Evolutionary conservation across 2,888 invertebrate species (phyloP), one percentile per base, ranked within the genome.

Genomic region (Boloria selene): DNA sequence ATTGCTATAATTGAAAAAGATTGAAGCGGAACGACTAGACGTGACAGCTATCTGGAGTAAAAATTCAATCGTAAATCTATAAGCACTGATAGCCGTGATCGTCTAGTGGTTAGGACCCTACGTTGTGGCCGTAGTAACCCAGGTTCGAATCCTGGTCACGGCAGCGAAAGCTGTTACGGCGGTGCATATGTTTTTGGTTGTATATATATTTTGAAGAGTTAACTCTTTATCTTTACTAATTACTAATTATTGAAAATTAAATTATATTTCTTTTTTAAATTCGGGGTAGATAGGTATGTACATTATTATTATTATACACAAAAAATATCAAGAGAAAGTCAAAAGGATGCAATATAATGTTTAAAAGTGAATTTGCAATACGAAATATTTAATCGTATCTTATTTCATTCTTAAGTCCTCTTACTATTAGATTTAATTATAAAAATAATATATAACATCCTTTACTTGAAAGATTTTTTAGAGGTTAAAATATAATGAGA

Each of bases 111-210:
- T 94, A 94, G 94, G 94, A 95, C 94, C 93, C 94, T 94, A 94
- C 94, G 94, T 95, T 95, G 94, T 95, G 94, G 95, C 94, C 94
- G 94, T 94, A 94, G 94, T 94, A 95, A 95, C 94, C 94, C 94
- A 94, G 94, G 94, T 94, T 94, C 94, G 94, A 95, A 94, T 95
- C 94, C 94, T 88, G 88, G 87, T 87, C 87, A 87, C 86, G 86
- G 86, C 86, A 87, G 85, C 71, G 65, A 56, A 65, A 49, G 70
- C 74, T 75, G 74, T 76, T 72, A 61, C 73, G 73, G 75, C 70
- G 73, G 74, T 69, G 73, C 60, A 22, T 52, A 0, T 22, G 0
- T 47, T 56, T 56, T 45, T 58, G 1, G 17, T 56, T 68, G 74
- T 71, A 71, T 71, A 18, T n/a, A n/a, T 42, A 58, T 59, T 64